These are phyloP conservation scores for Orycteropus afer DNA, from an alignment of 2,113 vertebrate species.

Conservation along the genomic window DNA sequence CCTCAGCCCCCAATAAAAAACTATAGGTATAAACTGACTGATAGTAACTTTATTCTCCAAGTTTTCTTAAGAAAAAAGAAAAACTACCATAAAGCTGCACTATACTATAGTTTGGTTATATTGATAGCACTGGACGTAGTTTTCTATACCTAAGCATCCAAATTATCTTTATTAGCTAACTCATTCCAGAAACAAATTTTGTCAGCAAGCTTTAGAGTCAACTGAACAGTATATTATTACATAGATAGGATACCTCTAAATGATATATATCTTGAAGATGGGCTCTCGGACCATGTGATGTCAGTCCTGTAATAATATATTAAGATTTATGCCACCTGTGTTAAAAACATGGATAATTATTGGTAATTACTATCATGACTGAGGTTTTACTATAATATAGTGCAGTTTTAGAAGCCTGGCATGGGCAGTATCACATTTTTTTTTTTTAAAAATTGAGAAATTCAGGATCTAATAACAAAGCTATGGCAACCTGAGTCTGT, in stretches of 20 bases:
- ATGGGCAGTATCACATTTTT: slow-evolving; percentile 78
- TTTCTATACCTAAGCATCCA: slow-evolving; percentile 81
- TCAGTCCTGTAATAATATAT: slow-evolving; percentile 94
- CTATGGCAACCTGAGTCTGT: slow-evolving; percentile 74
- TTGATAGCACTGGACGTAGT: slow-evolving; percentile 74
- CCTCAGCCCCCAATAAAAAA: slow-evolving; percentile 71
- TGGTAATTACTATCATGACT: slow-evolving; percentile 87
- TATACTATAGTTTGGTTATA: slow-evolving; percentile 88
- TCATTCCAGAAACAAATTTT: slow-evolving; percentile 82
- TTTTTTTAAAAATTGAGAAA: slow-evolving; percentile 70
- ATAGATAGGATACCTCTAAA: slow-evolving; percentile 92
- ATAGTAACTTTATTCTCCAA: slow-evolving; percentile 65
- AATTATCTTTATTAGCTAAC: slow-evolving; percentile 82
- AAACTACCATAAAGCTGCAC: slow-evolving; percentile 90
- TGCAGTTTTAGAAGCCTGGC: slow-evolving; percentile 91
- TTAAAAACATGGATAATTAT: slow-evolving; percentile 92
- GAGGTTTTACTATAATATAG: slow-evolving; percentile 91
- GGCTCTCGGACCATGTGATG: slow-evolving; percentile 90
- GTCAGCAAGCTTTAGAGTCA: slow-evolving; percentile 86
- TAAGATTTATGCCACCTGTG: slow-evolving; percentile 94
- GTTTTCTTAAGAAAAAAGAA: slow-evolving; percentile 73
- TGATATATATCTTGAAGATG: slow-evolving; percentile 92
- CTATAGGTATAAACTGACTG: slow-evolving; percentile 79
- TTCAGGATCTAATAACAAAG: slow-evolving; percentile 69
- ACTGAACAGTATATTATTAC: slow-evolving; percentile 87